Conservation (phyloP, 2,888 invertebrate genomes). For the Euspilapteryx auroguttella region DNA sequence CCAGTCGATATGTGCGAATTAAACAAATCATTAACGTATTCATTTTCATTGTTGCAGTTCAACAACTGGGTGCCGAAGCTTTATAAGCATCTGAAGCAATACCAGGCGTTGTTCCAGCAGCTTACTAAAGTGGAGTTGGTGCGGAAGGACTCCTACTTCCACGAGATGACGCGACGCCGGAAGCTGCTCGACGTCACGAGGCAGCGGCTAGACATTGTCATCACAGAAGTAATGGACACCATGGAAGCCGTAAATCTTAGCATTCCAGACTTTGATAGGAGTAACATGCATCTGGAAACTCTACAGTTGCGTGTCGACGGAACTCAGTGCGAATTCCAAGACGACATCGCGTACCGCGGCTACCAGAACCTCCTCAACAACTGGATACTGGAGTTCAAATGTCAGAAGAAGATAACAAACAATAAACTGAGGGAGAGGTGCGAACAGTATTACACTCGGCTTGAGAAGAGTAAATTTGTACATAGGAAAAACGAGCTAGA, state of each 20-base stretch:
- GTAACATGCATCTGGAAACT: no score
- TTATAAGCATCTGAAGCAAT: conserved; percentile 44
- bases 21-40: conserved; percentile 39
- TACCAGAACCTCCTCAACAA: conserved; percentile 62
- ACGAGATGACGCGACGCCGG: conserved; percentile 37
- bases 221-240: conserved; percentile 49
- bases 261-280: conserved; percentile 27
- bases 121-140: conserved; percentile 27
- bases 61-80: conserved; percentile 58
- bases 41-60: conserved; percentile 54
- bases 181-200: conserved; percentile 34
- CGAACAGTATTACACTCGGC: conserved; percentile 20
- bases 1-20: no score
- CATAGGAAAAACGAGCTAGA: no score
- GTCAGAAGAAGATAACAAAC: conserved; percentile 23
- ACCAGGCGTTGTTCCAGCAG: conserved; percentile 32
- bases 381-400: conserved; percentile 55
- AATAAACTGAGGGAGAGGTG: conserved; percentile 17
- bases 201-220: conserved; percentile 56
- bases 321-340: conserved; percentile 59
- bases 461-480: conserved; percentile 27
- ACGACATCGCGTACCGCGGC: conserved; percentile 62
- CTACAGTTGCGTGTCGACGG: no score
- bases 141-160: conserved; percentile 39
- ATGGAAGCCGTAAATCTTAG: conserved; percentile 34